Evolutionary conservation across 2,113 vertebrate species (phyloP), one percentile per base, ranked within the genome.

Genomic region (Oryzias javanicus): DNA sequence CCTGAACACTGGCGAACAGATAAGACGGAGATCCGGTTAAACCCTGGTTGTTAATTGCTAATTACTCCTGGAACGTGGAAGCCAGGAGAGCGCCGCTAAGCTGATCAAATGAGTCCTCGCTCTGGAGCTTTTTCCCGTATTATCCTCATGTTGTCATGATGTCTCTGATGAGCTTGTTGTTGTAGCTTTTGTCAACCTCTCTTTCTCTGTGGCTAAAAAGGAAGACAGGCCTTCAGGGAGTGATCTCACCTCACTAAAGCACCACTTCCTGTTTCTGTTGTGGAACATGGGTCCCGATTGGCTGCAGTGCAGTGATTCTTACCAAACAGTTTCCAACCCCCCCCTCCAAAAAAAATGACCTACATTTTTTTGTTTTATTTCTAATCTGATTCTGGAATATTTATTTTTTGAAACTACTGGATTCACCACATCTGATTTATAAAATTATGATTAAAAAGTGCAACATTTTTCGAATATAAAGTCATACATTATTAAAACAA

Each of bases 21-120:
- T 88, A 83, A 80, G 80, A 85, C 82, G 64, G 79, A 80, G 72
- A 84, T 86, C 75, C 78, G 42, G 72, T 80, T 87, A 89, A 91
- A 88, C 42, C 78, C 67, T 72, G 72, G 78, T 82, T 84, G 82
- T 86, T 90, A 90, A 86, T 90, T 88, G 86, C 84, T 90, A 87
- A 92, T 91, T 89, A 86, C 78, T 84, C 67, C 64, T 76, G 46
- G 45, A 79, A 70, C 75, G 72, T 47, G 71, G 79, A 72, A 87
- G 74, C 82, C 84, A 90, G 83, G 80, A 85, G 85, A 87, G 82
- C 73, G 66, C 72, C 66, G 74, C 88, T 88, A 88, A 91, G 86
- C 82, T 77, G 85, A 89, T 89, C 85, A 83, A 76, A 86, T 72
- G 72, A 76, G 57, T 66, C 76, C 76, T 76, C 42, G 45, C 76